Evolutionary conservation across 2,113 vertebrate species (phyloP).

Genomic region (Panthera tigris): DNA sequence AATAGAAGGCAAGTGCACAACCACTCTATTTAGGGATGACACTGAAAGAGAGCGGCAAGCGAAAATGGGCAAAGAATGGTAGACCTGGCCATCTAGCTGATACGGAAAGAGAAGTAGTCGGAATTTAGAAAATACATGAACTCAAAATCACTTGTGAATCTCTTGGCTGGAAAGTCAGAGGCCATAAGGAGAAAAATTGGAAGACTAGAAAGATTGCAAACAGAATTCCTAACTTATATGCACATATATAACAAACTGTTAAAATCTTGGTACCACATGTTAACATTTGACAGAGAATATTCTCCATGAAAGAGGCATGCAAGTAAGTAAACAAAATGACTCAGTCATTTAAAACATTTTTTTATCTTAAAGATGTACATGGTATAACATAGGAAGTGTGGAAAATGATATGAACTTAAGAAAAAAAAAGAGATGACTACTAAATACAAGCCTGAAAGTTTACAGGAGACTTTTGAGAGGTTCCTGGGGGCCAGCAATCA

Average conservation of each 20-base stretch:
- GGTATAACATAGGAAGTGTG: background rate
- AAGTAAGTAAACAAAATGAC: background rate
- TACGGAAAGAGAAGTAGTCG: background rate
- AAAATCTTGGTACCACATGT: background rate
- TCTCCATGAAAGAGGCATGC: background rate
- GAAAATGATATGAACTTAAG: background rate
- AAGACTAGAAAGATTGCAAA: background rate
- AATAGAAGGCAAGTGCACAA: background rate
- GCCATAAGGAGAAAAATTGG: background rate
- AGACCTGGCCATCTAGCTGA: background rate
- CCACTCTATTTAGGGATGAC: background rate
- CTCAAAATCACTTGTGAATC: background rate
- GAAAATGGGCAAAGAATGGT: background rate
- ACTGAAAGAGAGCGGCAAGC: background rate
- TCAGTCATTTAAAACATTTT: background rate
- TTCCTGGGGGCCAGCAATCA: background rate
- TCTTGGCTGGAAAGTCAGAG: background rate
- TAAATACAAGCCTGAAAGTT: background rate
- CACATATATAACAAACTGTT: background rate
- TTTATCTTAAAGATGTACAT: background rate
- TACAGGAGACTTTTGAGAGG: background rate
- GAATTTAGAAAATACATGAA: background rate
- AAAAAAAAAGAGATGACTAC: background rate
- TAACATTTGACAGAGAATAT: background rate
- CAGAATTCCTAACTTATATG: background rate